Conservation (phyloP, 2,888 invertebrate genomes). For the Thelaira solivaga region DNA sequence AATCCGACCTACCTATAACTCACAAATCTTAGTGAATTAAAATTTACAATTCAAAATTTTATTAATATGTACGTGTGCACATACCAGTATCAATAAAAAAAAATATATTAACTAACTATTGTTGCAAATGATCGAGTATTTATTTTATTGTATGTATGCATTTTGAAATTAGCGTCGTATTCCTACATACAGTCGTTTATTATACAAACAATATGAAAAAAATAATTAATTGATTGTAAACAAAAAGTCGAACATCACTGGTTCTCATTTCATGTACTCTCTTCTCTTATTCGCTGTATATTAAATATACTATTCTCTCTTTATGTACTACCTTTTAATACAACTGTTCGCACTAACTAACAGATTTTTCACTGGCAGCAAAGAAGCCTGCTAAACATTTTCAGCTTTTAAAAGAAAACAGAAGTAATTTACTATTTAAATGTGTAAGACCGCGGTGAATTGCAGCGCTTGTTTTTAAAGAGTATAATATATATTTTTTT, state of each 20-base stretch:
- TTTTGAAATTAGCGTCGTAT: slow-evolving; percentile 38
- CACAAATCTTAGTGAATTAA: slow-evolving; percentile 9
- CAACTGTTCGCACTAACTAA: slow-evolving; percentile 48
- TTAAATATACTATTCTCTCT: neutral
- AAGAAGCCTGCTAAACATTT: slow-evolving; percentile 45
- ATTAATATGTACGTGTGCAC: neutral
- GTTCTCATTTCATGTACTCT: neutral
- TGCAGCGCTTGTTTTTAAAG: slow-evolving; percentile 36
- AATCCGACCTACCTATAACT: neutral
- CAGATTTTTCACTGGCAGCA: slow-evolving; percentile 13
- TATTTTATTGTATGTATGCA: slow-evolving; percentile 34
- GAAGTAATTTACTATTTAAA: slow-evolving; percentile 55
- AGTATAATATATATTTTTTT: slow-evolving; percentile 4
- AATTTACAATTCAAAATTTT: slow-evolving; percentile 6
- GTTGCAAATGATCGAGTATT: slow-evolving; percentile 1
- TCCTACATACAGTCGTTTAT: neutral
- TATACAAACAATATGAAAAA: neutral
- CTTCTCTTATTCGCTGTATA: neutral
- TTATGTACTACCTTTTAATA: slow-evolving; percentile 17
- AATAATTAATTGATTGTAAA: slow-evolving; percentile 34
- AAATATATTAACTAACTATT: neutral
- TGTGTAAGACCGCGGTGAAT: slow-evolving; percentile 27
- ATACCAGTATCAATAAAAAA: slow-evolving; percentile 28
- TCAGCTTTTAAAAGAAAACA: slow-evolving; percentile 49
- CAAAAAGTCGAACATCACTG: slow-evolving; percentile 30